Base-by-base conservation (phyloP, 1,140 invertebrate species). In the Musca domestica region DNA sequence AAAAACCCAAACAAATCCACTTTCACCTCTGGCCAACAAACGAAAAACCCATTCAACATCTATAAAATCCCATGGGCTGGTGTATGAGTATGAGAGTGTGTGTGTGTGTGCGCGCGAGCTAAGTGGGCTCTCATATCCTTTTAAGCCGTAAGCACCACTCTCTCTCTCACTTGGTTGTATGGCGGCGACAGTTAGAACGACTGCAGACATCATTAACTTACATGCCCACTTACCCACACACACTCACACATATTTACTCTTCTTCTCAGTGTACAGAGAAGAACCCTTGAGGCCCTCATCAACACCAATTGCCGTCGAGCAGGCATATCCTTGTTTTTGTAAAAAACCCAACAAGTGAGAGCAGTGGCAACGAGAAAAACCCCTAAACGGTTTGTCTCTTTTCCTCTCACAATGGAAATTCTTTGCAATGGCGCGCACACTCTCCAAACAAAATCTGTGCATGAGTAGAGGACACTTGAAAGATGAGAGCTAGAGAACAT, bases 51-150 rank as follows among this genome's bases (percentile, higher is more conserved):
- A 64, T 47, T 27, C 66, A 63, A 5, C 34, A 41, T 9, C 4
- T 23, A 23, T 52, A 17, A 19, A 52, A 20, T 20, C 49, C 17
- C 17, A 52, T 52, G 49, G 17, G 22, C 49, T 19, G 9, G 17
- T 52, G 49, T 52, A 7, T 23, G 49, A 10, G 15, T 12, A 49
- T 49, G 48, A 4, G 12, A 3, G 19, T 12, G 15, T 72, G 49
- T 46, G 34, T 41, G 34, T 41, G 34, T 41, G 34, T 41, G 34
- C 10, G 10, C 34, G 10, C 34, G 2, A 5, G 67, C 73, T 79
- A 79, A 79, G 77, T 79, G 77, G 77, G 77, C 80, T 79, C 77
- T 79, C 74, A 79, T 79, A 77, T 79, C 77, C 77, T 77, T 79
- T 80, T 77, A 72, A 80, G 75, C 30, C 63, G 41, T 17, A 17